Conservation (phyloP, 2,113 vertebrate genomes). For the Callipepla californica region DNA sequence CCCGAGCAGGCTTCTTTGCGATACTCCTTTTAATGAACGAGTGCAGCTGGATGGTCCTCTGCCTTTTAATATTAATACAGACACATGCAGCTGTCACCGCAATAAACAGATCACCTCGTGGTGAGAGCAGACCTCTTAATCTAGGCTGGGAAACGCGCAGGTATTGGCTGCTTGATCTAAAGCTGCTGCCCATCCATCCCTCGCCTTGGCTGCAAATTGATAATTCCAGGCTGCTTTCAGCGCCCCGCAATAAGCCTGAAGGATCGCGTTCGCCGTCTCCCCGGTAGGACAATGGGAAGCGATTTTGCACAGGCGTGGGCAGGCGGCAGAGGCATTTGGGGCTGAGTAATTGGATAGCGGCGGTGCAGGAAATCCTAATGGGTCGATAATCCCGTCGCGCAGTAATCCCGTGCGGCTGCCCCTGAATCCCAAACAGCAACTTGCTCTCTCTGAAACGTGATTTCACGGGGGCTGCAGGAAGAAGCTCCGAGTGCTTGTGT, state of each 20-base stretch:
- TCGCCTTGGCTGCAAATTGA: neutral
- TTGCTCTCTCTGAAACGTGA: neutral
- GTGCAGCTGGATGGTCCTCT: neutral
- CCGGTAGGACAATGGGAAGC: neutral
- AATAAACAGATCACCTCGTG: neutral
- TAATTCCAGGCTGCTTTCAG: neutral
- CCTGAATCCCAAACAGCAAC: neutral
- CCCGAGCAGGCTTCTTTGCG: neutral
- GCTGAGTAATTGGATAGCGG: neutral
- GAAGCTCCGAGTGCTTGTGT: neutral
- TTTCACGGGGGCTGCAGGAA: neutral
- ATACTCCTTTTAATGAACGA: neutral
- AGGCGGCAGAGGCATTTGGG: neutral
- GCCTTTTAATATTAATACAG: neutral
- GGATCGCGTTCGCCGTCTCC: accelerated
- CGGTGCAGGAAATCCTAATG: accelerated
- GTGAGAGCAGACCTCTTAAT: neutral
- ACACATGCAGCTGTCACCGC: accelerated
- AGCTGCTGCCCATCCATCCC: neutral
- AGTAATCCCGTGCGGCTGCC: neutral
- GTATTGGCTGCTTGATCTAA: neutral
- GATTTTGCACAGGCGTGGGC: neutral
- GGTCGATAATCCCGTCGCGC: neutral
- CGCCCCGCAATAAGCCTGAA: neutral
- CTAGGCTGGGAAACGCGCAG: neutral